Evolutionary conservation across 2,113 vertebrate species (phyloP), one percentile per base, ranked within the genome.

Genomic region (Lathamus discolor): DNA sequence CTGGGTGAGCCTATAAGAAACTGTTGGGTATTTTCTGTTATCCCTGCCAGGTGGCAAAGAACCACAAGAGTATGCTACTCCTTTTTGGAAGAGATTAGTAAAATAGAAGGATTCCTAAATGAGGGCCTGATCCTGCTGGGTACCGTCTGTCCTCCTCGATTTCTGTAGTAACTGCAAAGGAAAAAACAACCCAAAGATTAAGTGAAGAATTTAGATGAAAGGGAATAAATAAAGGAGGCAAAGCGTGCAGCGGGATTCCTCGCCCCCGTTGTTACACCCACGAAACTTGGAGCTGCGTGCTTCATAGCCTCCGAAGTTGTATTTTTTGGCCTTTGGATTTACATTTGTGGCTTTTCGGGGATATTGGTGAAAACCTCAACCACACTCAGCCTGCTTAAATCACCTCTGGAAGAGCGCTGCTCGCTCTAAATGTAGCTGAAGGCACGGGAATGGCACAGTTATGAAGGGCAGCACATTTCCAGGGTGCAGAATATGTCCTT

Each of bases 1-100:
- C 93, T 69, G 91, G 59, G 93, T 83, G 78, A 97, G 95, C 87
- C 93, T 62, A 2, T 76, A 95, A 84, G 84, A 68, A 95, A 69
- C 93, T 91, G 86, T 62, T 85, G 93, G 87, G 66, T 96, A 92
- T 95, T 97, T 96, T 95, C 66, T 85, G 86, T 83, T 92, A 87
- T 84, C 84, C 91, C 91, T 96, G 93, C 94, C 94, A 95, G 95
- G 93, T 92, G 91, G 89, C 93, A 94, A 86, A 92, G 87, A 96
- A 84, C 81, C 70, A 66, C 70, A 43, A 76, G 78, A 76, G 46
- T 66, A 59, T 85, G 62, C 62, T 88, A 52, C 43, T 93, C 39
- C 69, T 90, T 95, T 96, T 89, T 76, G 11, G 57, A 57, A 41
- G 66, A 95, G 77, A 95, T 94, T 87, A 96, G 83, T 88, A 75